Percentiles rank a stretch among this genome's conserved stretches.
Conservation (phyloP, 2,888 invertebrate species). For the Lithophane semibrunnea region DNA sequence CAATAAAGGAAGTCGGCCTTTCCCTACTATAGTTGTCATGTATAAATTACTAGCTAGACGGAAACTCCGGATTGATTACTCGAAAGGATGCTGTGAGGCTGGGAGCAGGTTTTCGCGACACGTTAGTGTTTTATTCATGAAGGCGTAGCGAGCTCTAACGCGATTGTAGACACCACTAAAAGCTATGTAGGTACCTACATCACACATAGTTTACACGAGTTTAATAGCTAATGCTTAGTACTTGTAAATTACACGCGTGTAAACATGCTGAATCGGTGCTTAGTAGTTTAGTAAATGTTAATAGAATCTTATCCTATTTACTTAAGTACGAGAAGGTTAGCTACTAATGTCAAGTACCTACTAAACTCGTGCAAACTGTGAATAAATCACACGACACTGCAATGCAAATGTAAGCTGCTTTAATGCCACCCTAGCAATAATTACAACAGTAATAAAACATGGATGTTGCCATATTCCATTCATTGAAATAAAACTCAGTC, state of each 20-base stretch:
- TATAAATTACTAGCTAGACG: conserved; percentile 59
- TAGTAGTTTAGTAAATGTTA: conserved; percentile 3
- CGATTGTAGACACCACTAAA: conserved; percentile 58
- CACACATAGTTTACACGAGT: conserved; percentile 12
- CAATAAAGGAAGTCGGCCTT: conserved; percentile 46
- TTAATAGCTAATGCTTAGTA: neutral
- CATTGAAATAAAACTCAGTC: conserved; percentile 22
- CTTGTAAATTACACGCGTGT: neutral
- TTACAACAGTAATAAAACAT: neutral
- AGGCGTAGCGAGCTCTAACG: conserved; percentile 61
- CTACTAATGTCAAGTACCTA: neutral
- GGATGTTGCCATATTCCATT: conserved; percentile 1
- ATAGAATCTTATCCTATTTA: neutral
- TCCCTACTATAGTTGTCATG: conserved; percentile 57
- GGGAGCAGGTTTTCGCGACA: conserved; percentile 71
- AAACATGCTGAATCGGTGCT: conserved; percentile 8
- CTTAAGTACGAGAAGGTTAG: neutral
- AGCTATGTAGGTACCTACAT: neutral
- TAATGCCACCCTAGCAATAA: neutral
- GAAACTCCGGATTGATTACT: conserved; percentile 67
- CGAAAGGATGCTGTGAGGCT: conserved; percentile 64
- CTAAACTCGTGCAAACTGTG: neutral
- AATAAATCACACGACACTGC: neutral
- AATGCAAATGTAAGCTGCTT: neutral
- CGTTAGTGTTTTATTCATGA: conserved; percentile 78